phyloP scores from a whole-genome alignment of 2,113 vertebrate genomes.

The Plectropomus leopardus region DNA sequence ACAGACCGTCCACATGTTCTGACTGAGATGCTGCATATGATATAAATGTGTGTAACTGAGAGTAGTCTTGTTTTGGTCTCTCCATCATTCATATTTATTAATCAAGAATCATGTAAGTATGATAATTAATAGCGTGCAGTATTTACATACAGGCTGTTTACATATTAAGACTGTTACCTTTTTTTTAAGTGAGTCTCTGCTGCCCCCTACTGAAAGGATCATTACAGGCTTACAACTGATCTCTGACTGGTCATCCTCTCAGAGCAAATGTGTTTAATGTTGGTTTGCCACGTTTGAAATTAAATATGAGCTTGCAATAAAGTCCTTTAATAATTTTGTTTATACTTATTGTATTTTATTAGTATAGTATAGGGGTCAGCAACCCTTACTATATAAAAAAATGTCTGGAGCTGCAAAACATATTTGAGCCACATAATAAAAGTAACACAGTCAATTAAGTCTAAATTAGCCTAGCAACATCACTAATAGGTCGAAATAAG shows the following conservation, averaged over 20 bases:
- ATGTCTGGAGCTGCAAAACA: no score
- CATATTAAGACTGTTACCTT: constrained; percentile 44
- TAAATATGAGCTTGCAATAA: constrained; percentile 70
- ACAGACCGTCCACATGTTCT: constrained; percentile 42
- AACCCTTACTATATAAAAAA: no score
- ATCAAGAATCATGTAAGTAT: constrained; percentile 38
- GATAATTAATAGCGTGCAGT: constrained; percentile 25
- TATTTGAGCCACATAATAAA: no score
- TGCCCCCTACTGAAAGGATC: constrained; percentile 70
- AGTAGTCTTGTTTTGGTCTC: constrained; percentile 9
- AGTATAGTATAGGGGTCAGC: no score
- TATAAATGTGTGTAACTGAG: constrained; percentile 32
- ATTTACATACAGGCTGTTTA: constrained; percentile 49
- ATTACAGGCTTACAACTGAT: constrained; percentile 4
- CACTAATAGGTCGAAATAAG: no score
- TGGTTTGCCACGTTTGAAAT: constrained; percentile 52
- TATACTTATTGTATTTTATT: constrained; percentile 1
- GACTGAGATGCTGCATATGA: constrained; percentile 25
- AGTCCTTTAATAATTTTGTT: constrained; percentile 57
- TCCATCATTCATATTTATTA: constrained; percentile 65
- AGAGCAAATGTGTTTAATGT: constrained; percentile 42
- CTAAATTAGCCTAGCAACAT: no score
- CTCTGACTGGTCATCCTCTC: constrained; percentile 24
- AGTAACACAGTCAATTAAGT: no score
- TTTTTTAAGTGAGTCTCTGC: constrained; percentile 59